Base-by-base conservation (phyloP, 2,888 invertebrate species). In the Ditula angustiorana region DNA sequence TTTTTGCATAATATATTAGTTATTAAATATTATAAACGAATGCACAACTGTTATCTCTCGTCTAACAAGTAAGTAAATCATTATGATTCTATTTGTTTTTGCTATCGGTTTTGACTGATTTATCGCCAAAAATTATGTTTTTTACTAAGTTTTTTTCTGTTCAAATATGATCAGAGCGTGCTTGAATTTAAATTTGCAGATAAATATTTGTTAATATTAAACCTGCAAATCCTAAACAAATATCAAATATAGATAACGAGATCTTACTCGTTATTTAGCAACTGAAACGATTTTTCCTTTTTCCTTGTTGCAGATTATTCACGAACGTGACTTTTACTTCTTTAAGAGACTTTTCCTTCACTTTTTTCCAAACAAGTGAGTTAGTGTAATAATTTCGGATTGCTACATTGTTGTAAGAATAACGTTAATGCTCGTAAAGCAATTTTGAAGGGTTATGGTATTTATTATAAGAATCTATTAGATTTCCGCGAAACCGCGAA, bases 271-370 rank as follows among this genome's bases (percentile, higher is more conserved):
- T 60, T 23, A 50, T 26, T 26, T 41, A 21, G 52, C 28, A 19
- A 37, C 37, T 1, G 23, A 5, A 30, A 13, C 19, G n/a, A 30
- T 30, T 33, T 46, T 46, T 33, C 19, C 46, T 24, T 46, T 24
- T 46, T 23, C 35, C 13, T 5, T 8, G 8, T 8, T 11, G 47
- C 24, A 57, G n/a, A 44, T 57, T 13, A 21, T n/a, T 11, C 5
- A 23, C 41, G 44, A 61, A 61, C 61, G 61, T 61, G 61, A 46
- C 53, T 47, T 61, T 61, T 55, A 19, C 61, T 35, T 47, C 35
- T 55, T 53, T 35, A 21, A 53, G 30, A 44, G 23, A 61, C 7
- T 53, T 52, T 41, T 30, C 33, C 50, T 13, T 26, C 24, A 10
- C 11, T 11, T 55, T 53, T 47, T 46, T 23, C 8, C 4, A n/a